phyloP scores from a whole-genome alignment of 2,888 invertebrate species.

The Andrena bucephala region DNA sequence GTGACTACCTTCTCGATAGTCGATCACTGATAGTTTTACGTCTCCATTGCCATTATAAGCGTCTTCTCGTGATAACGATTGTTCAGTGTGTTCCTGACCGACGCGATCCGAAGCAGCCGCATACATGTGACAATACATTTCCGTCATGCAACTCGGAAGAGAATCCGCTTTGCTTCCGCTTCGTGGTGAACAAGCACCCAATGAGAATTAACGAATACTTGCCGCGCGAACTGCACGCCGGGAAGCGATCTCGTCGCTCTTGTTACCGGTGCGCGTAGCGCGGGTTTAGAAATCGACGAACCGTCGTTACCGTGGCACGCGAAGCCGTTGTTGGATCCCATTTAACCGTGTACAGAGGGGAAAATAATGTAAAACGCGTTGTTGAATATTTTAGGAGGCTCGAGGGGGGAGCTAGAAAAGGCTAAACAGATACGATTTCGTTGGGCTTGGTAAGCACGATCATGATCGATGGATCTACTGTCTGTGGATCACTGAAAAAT shows the following conservation, averaged over 20 bases:
- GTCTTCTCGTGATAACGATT: conserved; percentile 1
- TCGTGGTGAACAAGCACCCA: conserved; percentile 30
- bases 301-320: conserved; percentile 46
- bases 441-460: background rate
- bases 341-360: conserved; percentile 60
- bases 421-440: background rate
- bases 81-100: conserved; percentile 47
- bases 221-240: conserved; percentile 1
- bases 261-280: background rate
- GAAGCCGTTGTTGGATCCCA: conserved; percentile 70
- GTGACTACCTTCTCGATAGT: too few species aligned
- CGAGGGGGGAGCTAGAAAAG: conserved; percentile 59
- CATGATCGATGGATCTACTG: too few species aligned
- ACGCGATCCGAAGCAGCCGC: conserved; percentile 44
- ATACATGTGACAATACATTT: conserved; percentile 61
- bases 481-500: too few species aligned
- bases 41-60: background rate
- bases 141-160: conserved; percentile 45
- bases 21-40: background rate
- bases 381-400: conserved; percentile 77
- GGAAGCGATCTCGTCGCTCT: conserved; percentile 6
- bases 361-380: conserved; percentile 61
- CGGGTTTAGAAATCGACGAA: conserved; percentile 34
- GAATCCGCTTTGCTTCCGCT: conserved; percentile 45
- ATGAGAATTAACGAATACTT: background rate